Evolutionary conservation across 2,888 invertebrate genomes (phyloP), one percentile per base, ranked within the genome.

Genomic region (Philopedon plagiatum): DNA sequence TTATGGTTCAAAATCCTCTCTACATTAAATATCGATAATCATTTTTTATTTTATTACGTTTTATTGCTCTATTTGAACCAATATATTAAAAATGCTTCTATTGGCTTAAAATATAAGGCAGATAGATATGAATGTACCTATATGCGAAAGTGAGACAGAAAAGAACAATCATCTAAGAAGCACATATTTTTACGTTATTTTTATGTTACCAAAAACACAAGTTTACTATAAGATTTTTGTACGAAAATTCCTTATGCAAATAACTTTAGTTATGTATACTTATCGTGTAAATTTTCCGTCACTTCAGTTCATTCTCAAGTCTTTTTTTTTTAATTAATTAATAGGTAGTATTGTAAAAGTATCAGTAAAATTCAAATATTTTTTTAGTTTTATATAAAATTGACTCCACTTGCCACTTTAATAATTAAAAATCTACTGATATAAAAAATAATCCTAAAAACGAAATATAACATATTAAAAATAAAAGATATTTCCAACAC

Each of bases 241-340:
- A 70, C 70, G 70, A 70, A 70, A 70, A 70, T 70, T 70, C 49
- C 70, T 70, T 70, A 70, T 57, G 63, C 70, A 63, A 63, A 57
- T 62, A 49, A 26, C 29, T 64, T 61, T 37, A 61, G 29, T 65
- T 56, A 32, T 56, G 29, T 57, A 65, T 62, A 62, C 46, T 62
- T 62, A 62, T 46, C 41, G 41, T 60, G 32, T 60, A 44, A 13
- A 26, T 44, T 11, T 29, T 15, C 7, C 49, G 63, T 49, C 39
- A 44, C 32, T 41, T 56, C 15, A 63, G 49, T 51, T 51, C 23
- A 63, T 51, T 63, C 29, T 5, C 21, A 18, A 54, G 51, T 54
- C 51, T 29, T 51, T 26, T 49, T 39, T n/a, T n/a, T n/a, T n/a
- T n/a, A n/a, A n/a, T n/a, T n/a, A n/a, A n/a, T 44, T 44, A 18